Evolutionary conservation across 2,113 vertebrate species (phyloP), one percentile per base, ranked within the genome.

Genomic region (Raphicerus campestris): DNA sequence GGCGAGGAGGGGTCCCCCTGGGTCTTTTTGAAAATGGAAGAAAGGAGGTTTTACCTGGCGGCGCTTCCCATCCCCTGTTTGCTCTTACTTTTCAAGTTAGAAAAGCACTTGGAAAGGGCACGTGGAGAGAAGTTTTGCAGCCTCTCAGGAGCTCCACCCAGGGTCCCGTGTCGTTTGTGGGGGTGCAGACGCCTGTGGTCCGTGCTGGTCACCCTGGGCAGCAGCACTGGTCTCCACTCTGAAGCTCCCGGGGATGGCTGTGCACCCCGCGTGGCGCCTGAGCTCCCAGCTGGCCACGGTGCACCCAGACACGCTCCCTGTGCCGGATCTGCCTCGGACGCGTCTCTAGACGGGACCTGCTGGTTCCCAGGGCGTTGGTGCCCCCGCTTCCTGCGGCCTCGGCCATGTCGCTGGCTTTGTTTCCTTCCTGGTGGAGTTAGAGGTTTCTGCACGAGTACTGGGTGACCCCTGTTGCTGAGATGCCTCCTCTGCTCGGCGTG

Each of bases 61-160:
- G 0, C 3, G 0, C 7, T 19, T 55, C 1, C 2, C 5, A 2
- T 13, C 0, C 19, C 0, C 19, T 17, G 14, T 6, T 9, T 11
- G 2, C 6, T 19, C 19, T 6, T 28, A 5, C 2, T 24, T n/a
- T 47, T 51, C 30, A 55, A 35, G 13, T 55, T 55, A 55, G 51
- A 26, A 84, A 14, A 51, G 5, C 78, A 14, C 1, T 0, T 2
- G 35, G 9, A 32, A 32, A 42, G 75, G 60, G 10, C 47, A 2
- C 1, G 10, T 2, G 47, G 60, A 2, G 19, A 24, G 47, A 11
- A 15, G 58, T 30, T 7, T 42, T 5, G 15, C 10, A 20, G 20
- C 77, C 19, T 13, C 89, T 30, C 11, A 2, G 1, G 2, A 22
- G 47, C 89, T n/a, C 10, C 14, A 5, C 17, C 0, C 60, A 28